A percentile compares a stretch with the other conserved stretches of the same genome.
phyloP scores from a whole-genome alignment of 2,888 invertebrate species.

The Agrypnus murinus region DNA sequence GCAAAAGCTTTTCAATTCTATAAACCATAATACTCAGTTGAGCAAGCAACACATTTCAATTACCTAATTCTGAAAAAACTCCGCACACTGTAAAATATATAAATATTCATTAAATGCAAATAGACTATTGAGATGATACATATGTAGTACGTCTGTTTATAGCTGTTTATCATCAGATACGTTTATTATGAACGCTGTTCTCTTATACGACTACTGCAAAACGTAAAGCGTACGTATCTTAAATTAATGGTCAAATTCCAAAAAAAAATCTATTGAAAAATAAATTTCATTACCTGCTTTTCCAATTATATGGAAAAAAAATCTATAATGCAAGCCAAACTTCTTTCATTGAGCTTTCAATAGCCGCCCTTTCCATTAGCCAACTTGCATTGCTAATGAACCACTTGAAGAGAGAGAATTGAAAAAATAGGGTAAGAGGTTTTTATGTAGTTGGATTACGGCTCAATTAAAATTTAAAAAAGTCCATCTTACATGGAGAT shows the following conservation, averaged over 20 bases:
- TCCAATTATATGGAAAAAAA: slow-evolving; percentile 48
- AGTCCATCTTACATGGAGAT: slow-evolving; percentile 10
- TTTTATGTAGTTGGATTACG: slow-evolving; percentile 60
- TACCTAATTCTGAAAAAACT: slow-evolving; percentile 19
- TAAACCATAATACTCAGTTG: slow-evolving; percentile 21
- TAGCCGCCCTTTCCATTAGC: slow-evolving; percentile 60
- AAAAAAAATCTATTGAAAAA: slow-evolving; percentile 27
- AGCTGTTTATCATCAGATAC: no score
- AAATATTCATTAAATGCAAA: slow-evolving; percentile 32
- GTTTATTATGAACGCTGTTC: no score
- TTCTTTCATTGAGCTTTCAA: slow-evolving; percentile 50
- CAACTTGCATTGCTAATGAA: slow-evolving; percentile 64
- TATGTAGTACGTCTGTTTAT: no score
- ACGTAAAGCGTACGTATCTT: no score
- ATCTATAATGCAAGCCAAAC: slow-evolving; percentile 48
- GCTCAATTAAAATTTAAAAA: slow-evolving; percentile 59
- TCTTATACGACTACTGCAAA: neutral
- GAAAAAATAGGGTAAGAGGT: slow-evolving; percentile 57
- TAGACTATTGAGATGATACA: neutral
- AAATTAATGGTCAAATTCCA: slow-evolving; percentile 19
- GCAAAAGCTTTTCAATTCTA: slow-evolving; percentile 25
- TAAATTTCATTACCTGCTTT: slow-evolving; percentile 48
- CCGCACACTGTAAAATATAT: neutral
- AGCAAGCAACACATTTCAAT: slow-evolving; percentile 20
- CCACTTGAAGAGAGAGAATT: slow-evolving; percentile 60